Percentiles rank a stretch among this genome's conserved stretches.
These are phyloP conservation scores for Tupaia tana DNA, from an alignment of 2,113 vertebrate species.

Conservation along the genomic window DNA sequence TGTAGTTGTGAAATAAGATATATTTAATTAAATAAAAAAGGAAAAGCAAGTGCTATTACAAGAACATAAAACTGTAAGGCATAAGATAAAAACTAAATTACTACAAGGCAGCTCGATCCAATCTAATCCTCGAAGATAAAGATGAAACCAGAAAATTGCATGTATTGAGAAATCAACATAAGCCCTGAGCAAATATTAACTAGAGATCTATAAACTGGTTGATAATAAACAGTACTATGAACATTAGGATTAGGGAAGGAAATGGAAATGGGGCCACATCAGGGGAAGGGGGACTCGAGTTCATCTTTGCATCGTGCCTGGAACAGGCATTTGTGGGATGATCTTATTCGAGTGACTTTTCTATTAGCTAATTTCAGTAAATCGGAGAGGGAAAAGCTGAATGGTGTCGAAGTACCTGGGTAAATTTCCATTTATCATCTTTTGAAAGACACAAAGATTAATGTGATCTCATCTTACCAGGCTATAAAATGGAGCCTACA, in stretches of 20 bases:
- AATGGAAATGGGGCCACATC: conserved; percentile 77
- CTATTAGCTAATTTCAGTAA: conserved; percentile 38
- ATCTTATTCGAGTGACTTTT: conserved; percentile 22
- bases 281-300: conserved; percentile 57
- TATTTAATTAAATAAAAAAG: conserved; percentile 91
- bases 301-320: conserved; percentile 56
- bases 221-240: conserved; percentile 88
- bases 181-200: conserved; percentile 90
- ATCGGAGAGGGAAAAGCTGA: background rate
- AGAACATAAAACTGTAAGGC: conserved; percentile 90
- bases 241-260: conserved; percentile 85
- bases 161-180: conserved; percentile 90
- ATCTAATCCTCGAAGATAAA: conserved; percentile 91
- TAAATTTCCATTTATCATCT: conserved; percentile 34
- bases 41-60: conserved; percentile 87
- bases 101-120: conserved; percentile 88
- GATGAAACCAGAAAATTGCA: conserved; percentile 88
- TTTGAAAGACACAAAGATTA: conserved; percentile 40
- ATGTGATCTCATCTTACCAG: conserved; percentile 65
- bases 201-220: conserved; percentile 88
- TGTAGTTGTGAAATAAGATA: conserved; percentile 89
- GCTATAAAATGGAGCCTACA: conserved; percentile 63
- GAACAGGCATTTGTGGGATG: conserved; percentile 16
- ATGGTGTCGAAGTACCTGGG: background rate
- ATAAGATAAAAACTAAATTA: conserved; percentile 90